Base-by-base conservation (phyloP, 2,797 vertebrate genomes). In the Dallia pectoralis region DNA sequence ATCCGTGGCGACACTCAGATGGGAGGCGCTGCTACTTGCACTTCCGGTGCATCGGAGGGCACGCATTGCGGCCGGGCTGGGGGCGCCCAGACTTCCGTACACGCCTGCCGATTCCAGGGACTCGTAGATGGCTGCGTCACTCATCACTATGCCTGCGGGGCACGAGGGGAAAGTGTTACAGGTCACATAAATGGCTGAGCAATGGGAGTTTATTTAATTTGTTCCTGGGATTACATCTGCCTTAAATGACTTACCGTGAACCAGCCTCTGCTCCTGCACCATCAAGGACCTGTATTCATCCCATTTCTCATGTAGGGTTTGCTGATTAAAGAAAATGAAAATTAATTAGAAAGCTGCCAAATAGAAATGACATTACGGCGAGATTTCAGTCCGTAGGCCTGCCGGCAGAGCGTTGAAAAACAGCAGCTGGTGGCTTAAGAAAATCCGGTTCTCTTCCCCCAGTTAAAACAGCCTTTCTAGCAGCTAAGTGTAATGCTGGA, bases 221-320 rank as follows among this genome's bases (percentile, higher is more conserved):
- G n/a, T n/a, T 68, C 0, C 15, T 32, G 12, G 74, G 9, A 18
- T 14, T 16, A 32, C 16, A 49, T 22, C 53, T 5, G 40, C 25
- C 30, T 36, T 5, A 25, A 33, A 61, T 3, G 1, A 81, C 95
- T 87, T 85, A 97, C 97, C 96, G 1, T 96, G 95, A 79, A 97
- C 92, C 15, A 98, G 92, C 66, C 95, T 92, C 91, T 98, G 97
- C 84, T 98, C 97, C 88, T 97, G 96, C 74, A 97, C 94, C 95
- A 97, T 97, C 51, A 99, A 83, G 0, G 94, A 97, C 30, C 96
- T 93, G 80, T 96, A 98, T 74, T 98, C 97, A 3, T 96, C 96
- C 96, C 97, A 98, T 82, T 98, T 99, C 89, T 99, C 97, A 14
- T 96, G 95, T 9, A 99, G 92, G 0, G 95, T 97, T 98, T 98